Evolutionary conservation across 2,888 invertebrate species (phyloP).

Genomic region (Pollenia griseotomentosa): DNA sequence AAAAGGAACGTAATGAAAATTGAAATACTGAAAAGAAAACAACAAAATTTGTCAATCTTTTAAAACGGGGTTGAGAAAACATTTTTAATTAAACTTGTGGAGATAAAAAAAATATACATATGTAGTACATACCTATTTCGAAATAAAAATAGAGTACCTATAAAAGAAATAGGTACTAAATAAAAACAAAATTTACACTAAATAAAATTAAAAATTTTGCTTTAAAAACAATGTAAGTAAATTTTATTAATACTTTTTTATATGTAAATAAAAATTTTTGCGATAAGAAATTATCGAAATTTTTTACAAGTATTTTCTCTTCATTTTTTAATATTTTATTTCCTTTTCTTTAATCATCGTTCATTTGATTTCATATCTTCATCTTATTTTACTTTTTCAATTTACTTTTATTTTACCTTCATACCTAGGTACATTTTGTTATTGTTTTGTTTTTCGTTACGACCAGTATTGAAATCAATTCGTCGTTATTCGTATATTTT

Average conservation of each 20-base stretch:
- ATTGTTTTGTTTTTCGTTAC: constrained; percentile 67
- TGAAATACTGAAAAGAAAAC: constrained; percentile 19
- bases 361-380: constrained; percentile 5
- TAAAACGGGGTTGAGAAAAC: constrained; percentile 11
- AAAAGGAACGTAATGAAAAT: constrained; percentile 53
- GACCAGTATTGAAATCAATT: constrained; percentile 69
- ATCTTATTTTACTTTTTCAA: constrained; percentile 42
- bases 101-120: constrained; percentile 8
- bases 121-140: too few relatives aligned
- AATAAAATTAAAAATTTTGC: too few relatives aligned
- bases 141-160: background rate
- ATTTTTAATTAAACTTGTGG: background rate
- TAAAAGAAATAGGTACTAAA: too few relatives aligned
- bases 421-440: constrained; percentile 51
- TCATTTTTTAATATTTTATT: background rate
- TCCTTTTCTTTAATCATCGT: background rate
- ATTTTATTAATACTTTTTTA: too few relatives aligned
- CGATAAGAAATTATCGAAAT: too few relatives aligned
- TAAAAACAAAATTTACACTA: too few relatives aligned
- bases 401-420: constrained; percentile 43
- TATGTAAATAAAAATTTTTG: too few relatives aligned
- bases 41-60: constrained; percentile 27
- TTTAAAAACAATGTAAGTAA: too few relatives aligned
- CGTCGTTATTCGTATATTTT: constrained; percentile 72
- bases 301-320: too few relatives aligned